Percentiles rank a stretch among this genome's conserved stretches.
These are phyloP conservation scores for Meloidogyne floridensis DNA, from an alignment of 1,140 invertebrate genomes.

Conservation along the genomic window DNA sequence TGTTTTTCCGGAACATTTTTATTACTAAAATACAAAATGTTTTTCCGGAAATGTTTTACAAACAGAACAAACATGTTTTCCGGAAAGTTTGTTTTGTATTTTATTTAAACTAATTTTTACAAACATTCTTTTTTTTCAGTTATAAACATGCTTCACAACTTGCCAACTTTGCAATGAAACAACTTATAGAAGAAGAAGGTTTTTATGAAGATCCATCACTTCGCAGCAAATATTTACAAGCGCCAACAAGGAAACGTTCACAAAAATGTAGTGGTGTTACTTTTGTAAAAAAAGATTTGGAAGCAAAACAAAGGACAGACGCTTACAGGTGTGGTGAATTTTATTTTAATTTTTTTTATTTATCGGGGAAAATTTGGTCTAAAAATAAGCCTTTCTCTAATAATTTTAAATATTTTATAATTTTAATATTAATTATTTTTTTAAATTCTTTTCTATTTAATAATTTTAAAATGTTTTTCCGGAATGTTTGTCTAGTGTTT, in stretches of 20 bases:
- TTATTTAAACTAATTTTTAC: no score
- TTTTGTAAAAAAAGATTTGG: conserved; percentile 81
- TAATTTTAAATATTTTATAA: not conserved
- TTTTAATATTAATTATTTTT: conserved; percentile 58
- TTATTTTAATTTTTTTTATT: conserved; percentile 23
- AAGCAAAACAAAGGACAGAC: conserved; percentile 86
- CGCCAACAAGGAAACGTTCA: conserved; percentile 39
- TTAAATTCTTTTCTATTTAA: not conserved
- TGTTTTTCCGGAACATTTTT: no score
- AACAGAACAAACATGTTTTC: no score
- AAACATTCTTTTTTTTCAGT: not conserved
- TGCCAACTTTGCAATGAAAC: conserved; percentile 93
- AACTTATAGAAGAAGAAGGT: conserved; percentile 84
- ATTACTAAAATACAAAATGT: no score
- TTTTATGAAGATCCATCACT: conserved; percentile 83
- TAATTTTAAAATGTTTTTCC: no score
- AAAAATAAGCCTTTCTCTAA: no score
- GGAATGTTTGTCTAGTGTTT: no score
- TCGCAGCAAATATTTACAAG: conserved; percentile 77
- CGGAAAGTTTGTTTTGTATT: no score
- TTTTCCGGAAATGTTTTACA: no score
- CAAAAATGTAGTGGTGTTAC: conserved; percentile 46
- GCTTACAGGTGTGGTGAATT: conserved; percentile 68
- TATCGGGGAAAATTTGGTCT: not conserved
- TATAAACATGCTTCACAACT: conserved; percentile 89